phyloP scores from a whole-genome alignment of 2,113 vertebrate species.

The Indicator maculatus region DNA sequence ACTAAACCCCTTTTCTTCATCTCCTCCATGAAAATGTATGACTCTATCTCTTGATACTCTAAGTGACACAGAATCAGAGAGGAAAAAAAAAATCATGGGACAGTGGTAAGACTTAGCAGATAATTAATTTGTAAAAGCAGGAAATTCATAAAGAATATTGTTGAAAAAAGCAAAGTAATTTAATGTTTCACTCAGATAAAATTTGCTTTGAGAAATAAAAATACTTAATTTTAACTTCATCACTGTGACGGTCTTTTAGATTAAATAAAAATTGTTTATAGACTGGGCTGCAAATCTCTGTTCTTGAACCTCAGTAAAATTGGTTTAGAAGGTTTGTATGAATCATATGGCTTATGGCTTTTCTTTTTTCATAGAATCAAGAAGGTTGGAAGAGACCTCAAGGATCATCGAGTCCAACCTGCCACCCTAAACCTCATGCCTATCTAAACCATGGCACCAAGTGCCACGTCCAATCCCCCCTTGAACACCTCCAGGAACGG shows the following conservation, averaged over 20 bases:
- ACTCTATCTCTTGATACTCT: not conserved
- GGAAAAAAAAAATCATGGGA: not conserved
- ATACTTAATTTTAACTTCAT: not conserved
- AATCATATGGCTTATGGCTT: not conserved
- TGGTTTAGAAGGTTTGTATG: not conserved
- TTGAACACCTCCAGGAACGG: too few relatives aligned
- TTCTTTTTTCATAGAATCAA: not conserved
- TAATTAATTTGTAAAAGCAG: not conserved
- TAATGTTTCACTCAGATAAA: not conserved
- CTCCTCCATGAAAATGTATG: not conserved
- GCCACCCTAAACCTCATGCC: too few relatives aligned
- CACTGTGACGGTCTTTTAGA: not conserved
- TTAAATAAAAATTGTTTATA: constrained; percentile 22
- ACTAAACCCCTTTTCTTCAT: not conserved
- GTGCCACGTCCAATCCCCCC: too few relatives aligned
- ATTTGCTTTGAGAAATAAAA: not conserved
- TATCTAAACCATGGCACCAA: too few relatives aligned
- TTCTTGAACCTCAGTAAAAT: not conserved
- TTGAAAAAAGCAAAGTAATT: not conserved
- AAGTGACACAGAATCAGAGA: not conserved
- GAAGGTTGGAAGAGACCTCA: too few relatives aligned
- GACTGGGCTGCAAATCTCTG: not conserved
- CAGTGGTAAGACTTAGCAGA: not conserved
- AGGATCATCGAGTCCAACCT: too few relatives aligned
- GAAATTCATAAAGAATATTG: not conserved